Evolutionary conservation across 2,888 invertebrate species (phyloP).

Genomic region (Zele albiditarsus): DNA sequence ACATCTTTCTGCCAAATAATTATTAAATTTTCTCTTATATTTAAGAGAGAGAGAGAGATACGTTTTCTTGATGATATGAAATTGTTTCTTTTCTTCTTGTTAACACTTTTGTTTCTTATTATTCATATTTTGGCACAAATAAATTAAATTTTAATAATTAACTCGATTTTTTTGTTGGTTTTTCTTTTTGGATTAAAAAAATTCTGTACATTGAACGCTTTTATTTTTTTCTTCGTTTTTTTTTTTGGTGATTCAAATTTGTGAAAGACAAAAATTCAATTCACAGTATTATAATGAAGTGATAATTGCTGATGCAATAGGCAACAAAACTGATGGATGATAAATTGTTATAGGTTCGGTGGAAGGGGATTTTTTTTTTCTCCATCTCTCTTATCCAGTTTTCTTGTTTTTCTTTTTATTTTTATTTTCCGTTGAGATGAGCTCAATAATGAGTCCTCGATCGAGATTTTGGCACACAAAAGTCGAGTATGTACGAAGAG

Average conservation of each 20-base stretch:
- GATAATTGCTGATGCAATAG: background rate
- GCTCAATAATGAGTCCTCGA: constrained; percentile 28
- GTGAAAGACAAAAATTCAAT: background rate
- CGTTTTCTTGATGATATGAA: constrained; percentile 34
- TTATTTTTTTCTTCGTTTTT: background rate
- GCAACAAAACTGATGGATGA: background rate
- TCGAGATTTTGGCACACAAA: constrained; percentile 43
- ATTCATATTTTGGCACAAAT: constrained; percentile 32
- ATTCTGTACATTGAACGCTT: background rate
- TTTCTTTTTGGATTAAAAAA: background rate
- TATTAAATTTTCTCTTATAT: background rate
- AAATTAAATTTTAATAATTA: constrained; percentile 4
- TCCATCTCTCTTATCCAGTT: background rate
- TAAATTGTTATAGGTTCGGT: background rate
- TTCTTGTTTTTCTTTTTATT: background rate
- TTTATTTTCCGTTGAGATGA: constrained; percentile 13
- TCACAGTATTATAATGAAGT: background rate
- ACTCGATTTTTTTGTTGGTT: background rate
- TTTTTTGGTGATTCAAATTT: background rate
- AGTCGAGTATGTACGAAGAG: constrained; percentile 25
- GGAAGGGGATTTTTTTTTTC: constrained; percentile 13
- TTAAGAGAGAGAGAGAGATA: constrained; percentile 8
- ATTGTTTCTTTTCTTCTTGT: background rate
- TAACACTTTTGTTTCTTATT: constrained; percentile 1
- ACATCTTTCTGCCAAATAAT: background rate